These are phyloP conservation scores for Cryptocheilus praepositus DNA, from an alignment of 2,888 invertebrate species.

Conservation along the genomic window DNA sequence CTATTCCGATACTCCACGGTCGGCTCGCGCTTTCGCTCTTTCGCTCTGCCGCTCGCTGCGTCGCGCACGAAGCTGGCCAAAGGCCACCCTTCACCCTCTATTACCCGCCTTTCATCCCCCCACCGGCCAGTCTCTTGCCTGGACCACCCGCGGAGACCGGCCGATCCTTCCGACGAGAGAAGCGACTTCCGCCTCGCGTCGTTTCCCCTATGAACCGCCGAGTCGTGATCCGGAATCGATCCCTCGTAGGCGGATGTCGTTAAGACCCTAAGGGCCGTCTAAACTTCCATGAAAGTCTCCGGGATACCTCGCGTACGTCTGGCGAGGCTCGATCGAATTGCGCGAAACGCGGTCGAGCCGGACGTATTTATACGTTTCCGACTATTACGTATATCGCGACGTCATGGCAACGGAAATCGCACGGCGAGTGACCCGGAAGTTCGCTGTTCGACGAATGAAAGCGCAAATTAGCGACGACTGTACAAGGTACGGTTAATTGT, in stretches of 20 bases:
- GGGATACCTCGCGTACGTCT: no score
- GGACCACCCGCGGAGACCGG: constrained; percentile 14
- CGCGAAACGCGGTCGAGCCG: not conserved
- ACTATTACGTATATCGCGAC: not conserved
- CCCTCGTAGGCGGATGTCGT: constrained; percentile 40
- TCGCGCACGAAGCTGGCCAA: not conserved
- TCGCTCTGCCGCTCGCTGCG: no score
- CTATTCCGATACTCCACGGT: constrained; percentile 47
- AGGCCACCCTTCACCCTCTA: constrained; percentile 4
- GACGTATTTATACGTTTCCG: constrained; percentile 2
- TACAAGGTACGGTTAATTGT: no score
- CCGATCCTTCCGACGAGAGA: constrained; percentile 34
- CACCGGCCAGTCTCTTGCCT: not conserved
- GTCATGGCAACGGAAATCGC: not conserved
- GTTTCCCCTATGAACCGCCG: constrained; percentile 32
- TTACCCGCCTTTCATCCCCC: constrained; percentile 11
- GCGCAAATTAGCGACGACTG: no score
- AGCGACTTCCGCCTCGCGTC: constrained; percentile 38
- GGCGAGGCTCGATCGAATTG: no score
- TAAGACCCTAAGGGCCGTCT: constrained; percentile 31
- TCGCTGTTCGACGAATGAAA: no score
- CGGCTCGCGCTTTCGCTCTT: constrained; percentile 6
- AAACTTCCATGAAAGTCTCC: constrained; percentile 26
- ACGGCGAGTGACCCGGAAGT: no score
- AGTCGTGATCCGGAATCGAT: constrained; percentile 36